phyloP scores from a whole-genome alignment of 2,113 vertebrate species.

The Circaetus gallicus region DNA sequence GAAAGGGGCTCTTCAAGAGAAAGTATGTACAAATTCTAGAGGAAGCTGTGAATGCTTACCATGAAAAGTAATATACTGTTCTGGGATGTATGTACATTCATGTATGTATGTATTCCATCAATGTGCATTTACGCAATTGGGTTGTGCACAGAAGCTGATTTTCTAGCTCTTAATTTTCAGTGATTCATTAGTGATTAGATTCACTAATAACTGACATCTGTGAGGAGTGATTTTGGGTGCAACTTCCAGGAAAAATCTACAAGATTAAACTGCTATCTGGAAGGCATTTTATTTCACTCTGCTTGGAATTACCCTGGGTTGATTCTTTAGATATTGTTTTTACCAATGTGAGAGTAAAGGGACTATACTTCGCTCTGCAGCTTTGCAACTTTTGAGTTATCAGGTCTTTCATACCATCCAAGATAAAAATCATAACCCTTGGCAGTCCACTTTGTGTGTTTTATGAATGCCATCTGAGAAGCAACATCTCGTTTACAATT shows the following conservation, averaged over 20 bases:
- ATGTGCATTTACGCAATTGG: neutral
- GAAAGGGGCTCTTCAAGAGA: neutral
- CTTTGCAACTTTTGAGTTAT: neutral
- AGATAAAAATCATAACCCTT: slow-evolving; percentile 18
- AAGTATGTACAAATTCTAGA: neutral
- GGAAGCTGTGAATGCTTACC: neutral
- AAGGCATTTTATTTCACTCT: neutral
- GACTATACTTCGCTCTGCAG: neutral
- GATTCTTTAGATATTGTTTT: neutral
- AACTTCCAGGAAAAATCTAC: neutral
- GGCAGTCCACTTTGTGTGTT: neutral
- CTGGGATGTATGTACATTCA: neutral
- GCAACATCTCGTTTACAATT: neutral
- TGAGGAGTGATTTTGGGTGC: neutral
- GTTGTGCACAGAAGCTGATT: neutral
- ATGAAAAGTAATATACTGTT: neutral
- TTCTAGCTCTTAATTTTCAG: neutral
- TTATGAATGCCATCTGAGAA: neutral
- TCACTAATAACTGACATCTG: neutral
- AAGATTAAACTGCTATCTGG: neutral
- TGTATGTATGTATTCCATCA: neutral
- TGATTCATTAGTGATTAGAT: neutral
- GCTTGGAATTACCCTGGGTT: neutral
- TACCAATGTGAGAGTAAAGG: neutral
- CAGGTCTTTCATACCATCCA: neutral